Percentiles rank a stretch among this genome's conserved stretches.
Evolutionary conservation across 2,888 invertebrate genomes (phyloP).

Genomic region (Taphrorychus bicolor): DNA sequence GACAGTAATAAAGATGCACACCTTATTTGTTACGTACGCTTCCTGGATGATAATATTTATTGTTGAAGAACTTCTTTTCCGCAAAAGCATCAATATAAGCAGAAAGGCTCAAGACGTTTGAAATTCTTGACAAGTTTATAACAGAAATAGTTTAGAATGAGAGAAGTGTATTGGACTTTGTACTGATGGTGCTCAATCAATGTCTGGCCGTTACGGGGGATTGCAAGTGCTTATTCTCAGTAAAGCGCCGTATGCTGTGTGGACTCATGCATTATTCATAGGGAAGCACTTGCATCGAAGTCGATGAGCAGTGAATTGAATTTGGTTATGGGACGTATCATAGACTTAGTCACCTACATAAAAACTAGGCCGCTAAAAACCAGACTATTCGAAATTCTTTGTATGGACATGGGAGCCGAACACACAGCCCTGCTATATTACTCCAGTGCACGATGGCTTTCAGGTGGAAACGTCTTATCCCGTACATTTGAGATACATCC

Average conservation of each 20-base stretch:
- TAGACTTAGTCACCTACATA: slow-evolving; percentile 28
- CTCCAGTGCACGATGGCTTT: slow-evolving; percentile 33
- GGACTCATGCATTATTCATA: slow-evolving; percentile 40
- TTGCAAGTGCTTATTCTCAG: slow-evolving; percentile 35
- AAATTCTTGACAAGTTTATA: slow-evolving; percentile 41
- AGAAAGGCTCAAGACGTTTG: slow-evolving; percentile 30
- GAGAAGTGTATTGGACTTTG: slow-evolving; percentile 23
- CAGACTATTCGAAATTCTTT: slow-evolving; percentile 18
- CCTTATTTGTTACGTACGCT: slow-evolving; percentile 22
- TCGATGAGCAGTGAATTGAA: slow-evolving; percentile 17
- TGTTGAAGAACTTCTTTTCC: slow-evolving; percentile 29
- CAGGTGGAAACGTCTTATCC: too few relatives aligned
- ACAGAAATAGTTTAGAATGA: slow-evolving; percentile 35
- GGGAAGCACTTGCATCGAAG: slow-evolving; percentile 26
- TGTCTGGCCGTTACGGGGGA: slow-evolving; percentile 14
- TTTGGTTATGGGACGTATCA: slow-evolving; percentile 17
- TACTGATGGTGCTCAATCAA: slow-evolving; percentile 27
- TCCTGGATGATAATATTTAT: slow-evolving; percentile 29
- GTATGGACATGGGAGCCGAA: slow-evolving; percentile 21
- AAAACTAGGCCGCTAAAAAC: slow-evolving; percentile 32
- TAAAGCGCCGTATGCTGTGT: slow-evolving; percentile 34
- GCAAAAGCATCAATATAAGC: slow-evolving; percentile 21
- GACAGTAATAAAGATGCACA: too few relatives aligned
- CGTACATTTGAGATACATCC: too few relatives aligned
- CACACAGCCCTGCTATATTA: slow-evolving; percentile 19